Conservation (phyloP, 92 coral and sea anemone species). For the Muricea muricata region DNA sequence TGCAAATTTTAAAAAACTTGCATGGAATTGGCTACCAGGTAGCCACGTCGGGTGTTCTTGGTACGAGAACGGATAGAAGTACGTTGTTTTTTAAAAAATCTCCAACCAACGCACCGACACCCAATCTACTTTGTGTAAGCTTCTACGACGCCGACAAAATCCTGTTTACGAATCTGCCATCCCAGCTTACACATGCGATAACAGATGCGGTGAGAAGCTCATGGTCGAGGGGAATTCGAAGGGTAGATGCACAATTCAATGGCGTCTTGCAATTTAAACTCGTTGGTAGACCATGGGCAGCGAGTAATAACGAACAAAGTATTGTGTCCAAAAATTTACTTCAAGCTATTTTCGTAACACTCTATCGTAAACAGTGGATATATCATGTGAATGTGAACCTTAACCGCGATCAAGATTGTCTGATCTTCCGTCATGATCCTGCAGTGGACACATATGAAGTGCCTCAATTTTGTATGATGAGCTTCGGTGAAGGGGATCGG, state of each 20-base stretch:
- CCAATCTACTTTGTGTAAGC: conserved; percentile 58
- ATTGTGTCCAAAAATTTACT: conserved; percentile 57
- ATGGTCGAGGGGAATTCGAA: conserved; percentile 71
- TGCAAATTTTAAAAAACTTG: conserved; percentile 62
- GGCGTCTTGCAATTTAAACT: conserved; percentile 56
- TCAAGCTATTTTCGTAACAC: conserved; percentile 41
- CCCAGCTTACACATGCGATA: conserved; percentile 54
- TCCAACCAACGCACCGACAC: conserved; percentile 34
- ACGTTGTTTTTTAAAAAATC: conserved; percentile 65
- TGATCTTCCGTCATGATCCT: conserved; percentile 72
- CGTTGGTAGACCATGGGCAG: conserved; percentile 72
- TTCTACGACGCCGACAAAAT: conserved; percentile 67
- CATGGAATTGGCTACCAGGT: conserved; percentile 73
- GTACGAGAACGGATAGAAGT: conserved; percentile 49
- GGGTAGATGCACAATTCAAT: conserved; percentile 34
- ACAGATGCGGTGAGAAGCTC: conserved; percentile 48
- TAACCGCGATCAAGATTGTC: conserved; percentile 55
- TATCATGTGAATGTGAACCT: conserved; percentile 17
- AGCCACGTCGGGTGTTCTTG: conserved; percentile 49
- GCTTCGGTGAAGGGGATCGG: conserved; percentile 61
- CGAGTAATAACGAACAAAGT: conserved; percentile 41
- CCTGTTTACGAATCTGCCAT: conserved; percentile 65
- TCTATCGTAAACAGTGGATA: conserved; percentile 17
- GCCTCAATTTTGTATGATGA: conserved; percentile 51
- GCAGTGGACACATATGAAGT: conserved; percentile 29